A percentile compares a stretch with the other conserved stretches of the same genome.
Evolutionary conservation across 2,888 invertebrate genomes (phyloP).

Genomic region (Prosapia bicincta): DNA sequence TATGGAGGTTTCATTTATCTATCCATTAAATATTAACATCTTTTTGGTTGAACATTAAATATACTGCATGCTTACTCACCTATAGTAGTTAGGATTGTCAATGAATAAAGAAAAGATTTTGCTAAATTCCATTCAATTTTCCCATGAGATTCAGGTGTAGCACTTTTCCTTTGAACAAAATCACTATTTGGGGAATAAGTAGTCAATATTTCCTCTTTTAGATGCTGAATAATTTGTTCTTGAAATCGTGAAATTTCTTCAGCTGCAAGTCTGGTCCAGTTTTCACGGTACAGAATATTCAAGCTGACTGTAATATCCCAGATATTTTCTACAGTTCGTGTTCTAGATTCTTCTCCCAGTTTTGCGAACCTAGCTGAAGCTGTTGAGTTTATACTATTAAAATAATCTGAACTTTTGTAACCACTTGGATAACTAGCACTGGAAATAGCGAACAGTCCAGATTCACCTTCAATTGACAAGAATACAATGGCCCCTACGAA

Average conservation of each 20-base stretch:
- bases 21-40: too few relatives aligned
- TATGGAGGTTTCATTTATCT: too few relatives aligned
- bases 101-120: constrained; percentile 88
- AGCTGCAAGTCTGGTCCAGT: constrained; percentile 82
- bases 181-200: constrained; percentile 36
- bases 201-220: constrained; percentile 70
- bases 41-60: too few relatives aligned
- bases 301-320: constrained; percentile 87
- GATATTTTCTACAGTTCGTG: constrained; percentile 77
- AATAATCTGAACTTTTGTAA: too few relatives aligned
- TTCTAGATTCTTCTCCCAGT: constrained; percentile 55
- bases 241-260: constrained; percentile 78
- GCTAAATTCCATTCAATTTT: constrained; percentile 77
- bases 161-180: constrained; percentile 25
- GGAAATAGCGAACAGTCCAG: constrained; percentile 15
- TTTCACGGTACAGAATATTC: constrained; percentile 84
- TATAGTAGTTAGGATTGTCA: constrained; percentile 90
- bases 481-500: constrained; percentile 75
- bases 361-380: constrained; percentile 31
- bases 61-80: too few relatives aligned
- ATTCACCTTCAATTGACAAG: constrained; percentile 74
- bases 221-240: constrained; percentile 73
- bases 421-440: neutral
- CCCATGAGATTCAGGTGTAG: neutral
- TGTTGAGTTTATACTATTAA: constrained; percentile 14